Evolutionary conservation across 2,113 vertebrate species (phyloP).

Genomic region (Odocoileus virginianus): DNA sequence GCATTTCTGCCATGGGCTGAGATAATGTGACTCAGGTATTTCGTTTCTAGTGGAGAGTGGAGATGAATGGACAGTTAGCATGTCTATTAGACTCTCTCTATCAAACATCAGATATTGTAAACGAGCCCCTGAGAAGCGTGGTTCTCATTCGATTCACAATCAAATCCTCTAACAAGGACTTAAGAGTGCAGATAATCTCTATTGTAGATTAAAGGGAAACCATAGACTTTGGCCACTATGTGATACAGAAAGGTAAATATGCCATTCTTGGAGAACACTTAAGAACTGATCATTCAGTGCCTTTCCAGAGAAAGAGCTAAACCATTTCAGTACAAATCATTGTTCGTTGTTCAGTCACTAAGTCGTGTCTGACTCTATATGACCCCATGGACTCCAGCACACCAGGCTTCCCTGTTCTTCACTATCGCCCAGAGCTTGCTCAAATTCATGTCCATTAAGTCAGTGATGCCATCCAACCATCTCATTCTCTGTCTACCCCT

Average conservation of each 20-base stretch:
- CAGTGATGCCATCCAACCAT: not conserved
- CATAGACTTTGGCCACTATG: not conserved
- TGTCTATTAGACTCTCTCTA: constrained; percentile 3
- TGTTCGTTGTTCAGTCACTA: not conserved
- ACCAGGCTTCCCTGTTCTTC: not conserved
- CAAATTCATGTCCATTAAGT: not conserved
- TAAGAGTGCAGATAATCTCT: not conserved
- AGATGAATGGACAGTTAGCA: constrained; percentile 22
- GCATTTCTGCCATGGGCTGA: not conserved
- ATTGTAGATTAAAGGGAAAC: constrained; percentile 24
- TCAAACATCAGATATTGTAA: not conserved
- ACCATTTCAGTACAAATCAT: not conserved
- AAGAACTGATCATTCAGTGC: not conserved
- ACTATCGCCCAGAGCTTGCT: not conserved
- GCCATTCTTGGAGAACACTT: not conserved
- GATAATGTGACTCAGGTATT: not conserved
- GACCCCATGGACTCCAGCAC: not conserved
- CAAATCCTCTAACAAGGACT: constrained; percentile 27
- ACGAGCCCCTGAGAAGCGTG: not conserved
- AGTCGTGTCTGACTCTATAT: not conserved
- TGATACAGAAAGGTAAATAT: not conserved
- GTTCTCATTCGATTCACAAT: not conserved
- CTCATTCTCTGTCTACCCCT: not conserved
- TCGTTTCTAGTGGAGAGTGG: not conserved
- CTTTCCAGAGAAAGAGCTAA: not conserved